phyloP scores from a whole-genome alignment of 2,888 invertebrate species.

The Apocheima hispidaria region DNA sequence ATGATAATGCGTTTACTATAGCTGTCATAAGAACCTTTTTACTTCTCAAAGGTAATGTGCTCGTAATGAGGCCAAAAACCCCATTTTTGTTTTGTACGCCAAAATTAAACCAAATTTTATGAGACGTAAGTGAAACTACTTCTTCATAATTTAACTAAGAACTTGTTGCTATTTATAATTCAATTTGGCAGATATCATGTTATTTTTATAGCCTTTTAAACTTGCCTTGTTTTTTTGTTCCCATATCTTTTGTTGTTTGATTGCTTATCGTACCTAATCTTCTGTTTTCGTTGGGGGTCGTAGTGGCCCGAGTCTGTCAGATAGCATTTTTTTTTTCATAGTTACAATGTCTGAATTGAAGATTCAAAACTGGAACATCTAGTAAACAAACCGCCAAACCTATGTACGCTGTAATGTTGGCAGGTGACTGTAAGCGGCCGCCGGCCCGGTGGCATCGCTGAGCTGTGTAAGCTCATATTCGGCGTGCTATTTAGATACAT shows the following conservation, averaged over 20 bases:
- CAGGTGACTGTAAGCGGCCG: conserved; percentile 90
- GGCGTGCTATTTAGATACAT: too few relatives aligned
- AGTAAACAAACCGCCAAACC: too few relatives aligned
- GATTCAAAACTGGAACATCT: too few relatives aligned
- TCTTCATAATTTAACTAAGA: background rate
- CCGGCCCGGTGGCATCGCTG: conserved; percentile 95
- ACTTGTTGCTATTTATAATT: background rate
- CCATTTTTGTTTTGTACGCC: background rate
- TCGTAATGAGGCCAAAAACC: background rate
- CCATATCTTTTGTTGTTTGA: conserved; percentile 7
- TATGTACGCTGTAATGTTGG: background rate
- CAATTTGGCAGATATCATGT: background rate
- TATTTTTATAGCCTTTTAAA: conserved; percentile 7
- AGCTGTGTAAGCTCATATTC: conserved; percentile 91
- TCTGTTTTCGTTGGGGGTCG: background rate
- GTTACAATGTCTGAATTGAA: background rate
- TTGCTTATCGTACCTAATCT: background rate
- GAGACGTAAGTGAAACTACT: background rate
- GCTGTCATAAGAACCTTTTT: too few relatives aligned
- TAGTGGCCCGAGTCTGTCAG: background rate
- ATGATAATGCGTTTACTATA: too few relatives aligned
- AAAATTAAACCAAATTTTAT: background rate
- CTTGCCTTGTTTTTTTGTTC: background rate
- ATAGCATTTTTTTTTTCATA: background rate
- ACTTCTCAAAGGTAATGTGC: too few relatives aligned